phyloP scores from a whole-genome alignment of 1,140 invertebrate genomes.

The Drosophila virilis region DNA sequence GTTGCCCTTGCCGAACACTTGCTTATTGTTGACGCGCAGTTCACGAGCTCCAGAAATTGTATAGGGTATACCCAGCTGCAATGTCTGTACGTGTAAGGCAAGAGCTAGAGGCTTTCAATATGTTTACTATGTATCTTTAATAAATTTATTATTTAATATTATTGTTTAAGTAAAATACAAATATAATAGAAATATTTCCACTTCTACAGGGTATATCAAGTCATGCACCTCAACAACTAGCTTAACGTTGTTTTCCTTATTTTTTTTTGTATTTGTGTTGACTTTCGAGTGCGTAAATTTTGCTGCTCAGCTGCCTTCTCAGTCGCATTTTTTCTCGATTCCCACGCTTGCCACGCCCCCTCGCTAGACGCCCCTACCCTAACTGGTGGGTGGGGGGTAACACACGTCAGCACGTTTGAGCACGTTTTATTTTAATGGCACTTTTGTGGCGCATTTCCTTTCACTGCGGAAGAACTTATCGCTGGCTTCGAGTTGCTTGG shows the following conservation, averaged over 20 bases:
- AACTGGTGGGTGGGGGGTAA: not conserved
- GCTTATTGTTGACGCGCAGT: constrained; percentile 40
- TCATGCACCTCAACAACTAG: not conserved
- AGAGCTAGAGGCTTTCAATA: too few species aligned
- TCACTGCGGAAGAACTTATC: constrained; percentile 21
- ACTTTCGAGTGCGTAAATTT: constrained; percentile 64
- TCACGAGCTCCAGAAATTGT: not conserved
- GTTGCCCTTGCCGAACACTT: constrained; percentile 33
- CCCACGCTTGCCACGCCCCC: not conserved
- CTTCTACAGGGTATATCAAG: not conserved
- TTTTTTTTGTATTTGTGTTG: constrained; percentile 45
- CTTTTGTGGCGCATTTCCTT: constrained; percentile 75
- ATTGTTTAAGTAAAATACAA: too few species aligned
- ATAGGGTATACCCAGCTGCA: not conserved
- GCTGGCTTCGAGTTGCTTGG: constrained; percentile 29
- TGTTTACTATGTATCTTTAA: too few species aligned
- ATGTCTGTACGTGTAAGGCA: too few species aligned
- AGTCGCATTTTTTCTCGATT: not conserved
- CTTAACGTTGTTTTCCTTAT: too few species aligned
- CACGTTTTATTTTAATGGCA: constrained; percentile 82
- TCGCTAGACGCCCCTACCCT: not conserved
- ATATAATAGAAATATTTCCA: too few species aligned
- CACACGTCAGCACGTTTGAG: constrained; percentile 58
- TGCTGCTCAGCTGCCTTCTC: constrained; percentile 1
- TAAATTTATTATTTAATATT: too few species aligned